Base-by-base conservation (phyloP, 2,797 vertebrate genomes). In the Mormyrus hasselquistii region DNA sequence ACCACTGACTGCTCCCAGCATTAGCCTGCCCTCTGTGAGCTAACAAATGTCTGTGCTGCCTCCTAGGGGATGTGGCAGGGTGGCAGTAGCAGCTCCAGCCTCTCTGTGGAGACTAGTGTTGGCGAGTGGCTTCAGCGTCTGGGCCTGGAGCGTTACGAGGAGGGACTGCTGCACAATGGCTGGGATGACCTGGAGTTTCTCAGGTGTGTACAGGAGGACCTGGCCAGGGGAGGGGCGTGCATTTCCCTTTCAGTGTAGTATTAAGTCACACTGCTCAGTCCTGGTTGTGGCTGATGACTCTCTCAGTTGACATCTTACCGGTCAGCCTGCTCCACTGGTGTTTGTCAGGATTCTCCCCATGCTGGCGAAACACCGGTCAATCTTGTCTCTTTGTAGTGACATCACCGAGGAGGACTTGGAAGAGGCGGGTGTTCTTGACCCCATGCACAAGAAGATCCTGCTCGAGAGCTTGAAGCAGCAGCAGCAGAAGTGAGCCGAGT, bases 151-250 rank as follows among this genome's bases (percentile, higher is more conserved):
- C 92, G 94, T 87, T 99, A 99, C 89, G 98, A 99, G 93, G 96
- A 97, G 91, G 98, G 98, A 14, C 96, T 99, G 79, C 94, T 99
- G 87, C 98, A 97, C 94, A 98, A 99, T 1, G 98, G 98, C 94
- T 99, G 98, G 98, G 98, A 99, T 0, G 98, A 99, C 93, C 95
- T 99, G 91, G 98, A 99, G 93, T 99, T 99, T 93, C 98, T 99
- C 93, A 98, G 98, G 98, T 99, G 92, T 88, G 88, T 29, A n/a
- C 55, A 22, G 52, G 25, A 3, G 52, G 25, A 6, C 1, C 44
- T 47, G 25, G n/a, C 3, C 9, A 0, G 49, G 9, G 19, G 79
- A 5, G 79, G 4, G 34, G 69, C 12, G 2, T 7, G 34, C 34
- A 7, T 76, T 16, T 76, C 69, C 34, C 29, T 19, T 16, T 76